These are phyloP conservation scores for Philopotamus ludificatus DNA, from an alignment of 1,140 invertebrate genomes.

Conservation along the genomic window DNA sequence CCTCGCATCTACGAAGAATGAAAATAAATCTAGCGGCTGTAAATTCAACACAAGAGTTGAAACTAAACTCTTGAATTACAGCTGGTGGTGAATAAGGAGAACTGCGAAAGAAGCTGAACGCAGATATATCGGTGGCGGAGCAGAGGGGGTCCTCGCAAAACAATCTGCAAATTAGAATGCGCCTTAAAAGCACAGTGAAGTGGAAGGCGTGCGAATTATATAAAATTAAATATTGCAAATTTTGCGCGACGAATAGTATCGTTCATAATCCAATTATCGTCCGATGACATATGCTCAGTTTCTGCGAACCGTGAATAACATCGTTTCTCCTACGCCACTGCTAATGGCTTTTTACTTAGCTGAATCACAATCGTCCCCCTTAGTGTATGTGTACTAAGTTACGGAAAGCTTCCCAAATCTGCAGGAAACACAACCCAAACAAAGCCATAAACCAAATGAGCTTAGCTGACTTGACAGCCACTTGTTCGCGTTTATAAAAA, in stretches of 20 bases:
- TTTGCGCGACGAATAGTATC: no score
- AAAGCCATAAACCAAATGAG: conserved; percentile 34
- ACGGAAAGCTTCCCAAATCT: conserved; percentile 31
- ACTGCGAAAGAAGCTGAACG: not conserved
- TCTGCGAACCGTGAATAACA: conserved; percentile 13
- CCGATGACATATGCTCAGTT: no score
- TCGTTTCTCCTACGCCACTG: conserved; percentile 18
- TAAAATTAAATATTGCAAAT: no score
- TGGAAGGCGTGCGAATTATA: no score
- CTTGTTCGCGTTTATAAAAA: conserved; percentile 32
- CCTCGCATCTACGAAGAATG: conserved; percentile 34
- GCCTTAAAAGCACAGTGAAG: no score
- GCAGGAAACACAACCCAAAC: conserved; percentile 27
- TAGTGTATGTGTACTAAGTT: conserved; percentile 19
- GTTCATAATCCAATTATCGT: no score
- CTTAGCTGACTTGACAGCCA: conserved; percentile 28
- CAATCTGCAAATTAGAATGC: conserved; percentile 40
- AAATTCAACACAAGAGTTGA: conserved; percentile 41
- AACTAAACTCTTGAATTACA: conserved; percentile 41
- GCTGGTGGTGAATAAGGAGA: conserved; percentile 7
- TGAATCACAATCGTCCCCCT: conserved; percentile 21
- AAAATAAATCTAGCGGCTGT: conserved; percentile 41
- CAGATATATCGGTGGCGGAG: not conserved
- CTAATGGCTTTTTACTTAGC: conserved; percentile 37
- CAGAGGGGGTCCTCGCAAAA: conserved; percentile 29